Conservation (phyloP, 1,140 invertebrate species). For the Penaeus vannamei region DNA sequence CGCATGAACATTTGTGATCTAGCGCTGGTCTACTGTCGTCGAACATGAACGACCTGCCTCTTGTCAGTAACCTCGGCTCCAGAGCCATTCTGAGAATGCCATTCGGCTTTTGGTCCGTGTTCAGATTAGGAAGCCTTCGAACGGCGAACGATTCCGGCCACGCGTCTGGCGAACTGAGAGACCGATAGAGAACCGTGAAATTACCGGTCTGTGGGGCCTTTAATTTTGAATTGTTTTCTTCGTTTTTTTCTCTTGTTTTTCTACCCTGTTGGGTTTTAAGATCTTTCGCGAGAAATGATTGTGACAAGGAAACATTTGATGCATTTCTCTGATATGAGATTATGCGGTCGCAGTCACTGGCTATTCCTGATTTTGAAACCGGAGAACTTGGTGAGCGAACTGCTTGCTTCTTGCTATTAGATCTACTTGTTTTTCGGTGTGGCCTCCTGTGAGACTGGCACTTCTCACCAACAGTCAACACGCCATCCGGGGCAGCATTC, state of each 20-base stretch:
- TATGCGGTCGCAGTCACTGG: no score
- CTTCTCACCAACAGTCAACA: not conserved
- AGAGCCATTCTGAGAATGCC: not conserved
- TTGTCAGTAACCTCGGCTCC: slow-evolving; percentile 16
- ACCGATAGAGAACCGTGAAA: slow-evolving; percentile 10
- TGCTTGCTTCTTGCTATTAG: slow-evolving; percentile 14
- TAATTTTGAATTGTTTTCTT: not conserved
- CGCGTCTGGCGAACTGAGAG: slow-evolving; percentile 48
- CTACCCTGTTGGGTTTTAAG: no score
- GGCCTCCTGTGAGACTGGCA: not conserved
- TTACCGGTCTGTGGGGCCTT: no score
- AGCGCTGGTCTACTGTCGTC: slow-evolving; percentile 2
- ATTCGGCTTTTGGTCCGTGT: not conserved
- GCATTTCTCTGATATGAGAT: no score
- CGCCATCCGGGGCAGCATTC: no score
- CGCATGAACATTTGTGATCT: slow-evolving; percentile 38
- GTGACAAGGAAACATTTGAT: no score
- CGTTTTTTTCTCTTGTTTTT: not conserved
- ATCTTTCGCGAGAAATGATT: no score
- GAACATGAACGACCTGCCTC: slow-evolving; percentile 44
- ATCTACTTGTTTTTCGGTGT: not conserved
- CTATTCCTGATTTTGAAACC: not conserved
- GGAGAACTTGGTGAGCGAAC: slow-evolving; percentile 40
- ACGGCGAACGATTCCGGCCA: not conserved
- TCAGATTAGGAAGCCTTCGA: not conserved